Percentiles rank a stretch among this genome's conserved stretches.
phyloP scores from a whole-genome alignment of 2,888 invertebrate genomes.

The Tuta absoluta region DNA sequence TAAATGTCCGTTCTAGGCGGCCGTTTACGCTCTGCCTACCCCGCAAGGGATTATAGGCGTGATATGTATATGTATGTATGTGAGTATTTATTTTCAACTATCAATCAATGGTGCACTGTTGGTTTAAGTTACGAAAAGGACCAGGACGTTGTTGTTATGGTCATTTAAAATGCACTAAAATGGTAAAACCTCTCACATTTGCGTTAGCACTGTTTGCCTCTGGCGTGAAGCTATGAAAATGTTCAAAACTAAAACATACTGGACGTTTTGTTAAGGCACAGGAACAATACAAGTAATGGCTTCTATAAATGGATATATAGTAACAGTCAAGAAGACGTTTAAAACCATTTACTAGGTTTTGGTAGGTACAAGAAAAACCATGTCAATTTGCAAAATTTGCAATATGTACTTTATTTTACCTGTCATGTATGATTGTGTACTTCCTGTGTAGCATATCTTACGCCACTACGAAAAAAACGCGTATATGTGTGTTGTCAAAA shows the following conservation, averaged over 20 bases:
- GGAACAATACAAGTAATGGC: background rate
- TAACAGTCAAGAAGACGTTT: no score
- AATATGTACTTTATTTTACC: background rate
- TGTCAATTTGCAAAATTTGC: background rate
- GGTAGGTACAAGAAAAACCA: background rate
- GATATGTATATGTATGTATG: no score
- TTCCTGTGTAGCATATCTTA: no score
- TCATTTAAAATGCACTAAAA: constrained; percentile 1
- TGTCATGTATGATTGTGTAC: no score
- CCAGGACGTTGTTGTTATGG: background rate
- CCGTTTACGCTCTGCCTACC: no score
- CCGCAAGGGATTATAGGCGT: no score
- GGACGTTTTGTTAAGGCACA: background rate
- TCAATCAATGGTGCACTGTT: background rate
- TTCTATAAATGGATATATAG: no score
- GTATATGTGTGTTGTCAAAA: no score
- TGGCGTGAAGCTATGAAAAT: background rate
- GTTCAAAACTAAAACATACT: background rate
- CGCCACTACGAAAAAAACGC: no score
- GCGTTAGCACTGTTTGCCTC: background rate
- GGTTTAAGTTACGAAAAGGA: background rate
- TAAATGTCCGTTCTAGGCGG: no score
- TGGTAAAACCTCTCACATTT: background rate
- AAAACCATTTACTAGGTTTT: no score
- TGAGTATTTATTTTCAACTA: background rate